Evolutionary conservation across 2,797 vertebrate species (phyloP).

Genomic region (Furcifer pardalis): DNA sequence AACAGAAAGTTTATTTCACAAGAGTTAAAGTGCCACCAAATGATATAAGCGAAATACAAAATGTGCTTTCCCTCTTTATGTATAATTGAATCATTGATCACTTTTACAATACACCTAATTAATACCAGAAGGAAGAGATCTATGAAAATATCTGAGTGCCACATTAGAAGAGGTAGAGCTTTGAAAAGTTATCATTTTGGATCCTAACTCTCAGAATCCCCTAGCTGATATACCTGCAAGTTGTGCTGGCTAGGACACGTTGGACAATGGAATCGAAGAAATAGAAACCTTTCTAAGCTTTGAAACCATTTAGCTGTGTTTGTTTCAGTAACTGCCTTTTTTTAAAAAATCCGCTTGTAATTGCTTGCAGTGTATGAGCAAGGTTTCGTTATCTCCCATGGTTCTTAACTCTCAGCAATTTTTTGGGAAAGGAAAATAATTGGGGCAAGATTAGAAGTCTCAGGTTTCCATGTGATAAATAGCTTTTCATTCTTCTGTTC

Average conservation of each 20-base stretch:
- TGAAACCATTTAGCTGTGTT: not conserved
- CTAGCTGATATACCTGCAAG: too few relatives aligned
- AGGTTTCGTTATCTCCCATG: not conserved
- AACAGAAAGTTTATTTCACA: not conserved
- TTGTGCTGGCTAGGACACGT: too few relatives aligned
- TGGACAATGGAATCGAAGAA: not conserved
- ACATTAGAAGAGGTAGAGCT: not conserved
- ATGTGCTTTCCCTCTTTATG: not conserved
- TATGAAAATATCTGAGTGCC: not conserved
- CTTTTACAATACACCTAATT: not conserved
- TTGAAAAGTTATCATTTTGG: not conserved
- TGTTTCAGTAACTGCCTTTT: not conserved
- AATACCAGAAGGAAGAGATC: not conserved
- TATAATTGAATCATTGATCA: not conserved
- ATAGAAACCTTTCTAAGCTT: not conserved
- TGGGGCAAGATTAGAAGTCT: not conserved
- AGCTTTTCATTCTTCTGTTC: slow-evolving; percentile 68
- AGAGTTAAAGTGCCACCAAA: not conserved
- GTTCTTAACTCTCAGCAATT: not conserved
- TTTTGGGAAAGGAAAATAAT: not conserved
- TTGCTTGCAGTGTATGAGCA: rapidly evolving
- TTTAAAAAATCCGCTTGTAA: not conserved
- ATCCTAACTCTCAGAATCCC: not conserved
- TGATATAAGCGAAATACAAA: not conserved
- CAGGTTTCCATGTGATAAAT: not conserved